Percentiles rank a stretch among this genome's conserved stretches.
Evolutionary conservation across 1,140 invertebrate genomes (phyloP).

Genomic region (Plodia interpunctella): DNA sequence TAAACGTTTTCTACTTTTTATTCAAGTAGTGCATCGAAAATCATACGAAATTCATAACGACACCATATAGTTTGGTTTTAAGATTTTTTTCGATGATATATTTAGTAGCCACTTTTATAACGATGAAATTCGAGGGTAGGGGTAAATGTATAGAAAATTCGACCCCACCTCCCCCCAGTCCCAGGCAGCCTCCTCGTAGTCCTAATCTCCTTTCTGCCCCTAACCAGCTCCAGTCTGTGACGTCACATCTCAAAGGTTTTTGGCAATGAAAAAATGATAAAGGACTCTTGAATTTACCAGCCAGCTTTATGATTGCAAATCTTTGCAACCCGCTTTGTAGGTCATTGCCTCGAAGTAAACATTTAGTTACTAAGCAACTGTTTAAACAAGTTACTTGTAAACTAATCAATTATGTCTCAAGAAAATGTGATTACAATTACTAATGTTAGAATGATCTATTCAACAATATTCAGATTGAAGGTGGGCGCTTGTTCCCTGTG

Average conservation of each 20-base stretch:
- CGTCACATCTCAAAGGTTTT: conserved; percentile 67
- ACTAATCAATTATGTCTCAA: too few species aligned
- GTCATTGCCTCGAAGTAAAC: conserved; percentile 7
- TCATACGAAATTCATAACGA: too few species aligned
- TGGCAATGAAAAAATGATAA: conserved; percentile 49
- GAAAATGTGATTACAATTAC: too few species aligned
- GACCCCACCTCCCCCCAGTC: conserved; percentile 32
- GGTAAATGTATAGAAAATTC: conserved; percentile 22
- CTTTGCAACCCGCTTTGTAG: conserved; percentile 2
- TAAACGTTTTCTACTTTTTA: too few species aligned
- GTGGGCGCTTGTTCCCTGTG: too few species aligned
- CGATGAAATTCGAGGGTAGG: conserved; percentile 36
- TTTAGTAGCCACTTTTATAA: conserved; percentile 15
- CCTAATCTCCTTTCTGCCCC: conserved; percentile 62
- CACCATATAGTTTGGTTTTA: too few species aligned
- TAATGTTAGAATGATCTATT: too few species aligned
- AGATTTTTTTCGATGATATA: background rate
- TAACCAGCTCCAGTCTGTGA: conserved; percentile 42
- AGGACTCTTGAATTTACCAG: conserved; percentile 10
- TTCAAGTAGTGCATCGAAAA: too few species aligned
- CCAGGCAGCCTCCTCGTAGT: conserved; percentile 31
- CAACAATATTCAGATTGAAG: too few species aligned
- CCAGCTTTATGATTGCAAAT: conserved; percentile 14
- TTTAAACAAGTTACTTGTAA: too few species aligned
- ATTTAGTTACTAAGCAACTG: background rate